These are phyloP conservation scores for Pteruthius melanotis DNA, from an alignment of 2,113 vertebrate genomes.

Conservation along the genomic window DNA sequence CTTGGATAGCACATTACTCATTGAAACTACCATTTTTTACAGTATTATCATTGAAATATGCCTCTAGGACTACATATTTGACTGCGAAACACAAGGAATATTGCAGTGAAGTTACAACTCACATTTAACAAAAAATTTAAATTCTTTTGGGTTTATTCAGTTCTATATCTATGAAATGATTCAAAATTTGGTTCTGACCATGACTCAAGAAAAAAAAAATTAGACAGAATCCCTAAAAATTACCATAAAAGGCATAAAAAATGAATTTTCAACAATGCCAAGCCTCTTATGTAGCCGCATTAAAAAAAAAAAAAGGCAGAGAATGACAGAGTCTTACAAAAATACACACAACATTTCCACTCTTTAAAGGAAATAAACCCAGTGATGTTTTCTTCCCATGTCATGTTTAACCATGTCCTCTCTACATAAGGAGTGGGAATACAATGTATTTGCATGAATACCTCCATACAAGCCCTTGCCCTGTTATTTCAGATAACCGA, in stretches of 20 bases:
- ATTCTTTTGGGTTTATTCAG: not conserved
- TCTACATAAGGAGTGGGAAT: not conserved
- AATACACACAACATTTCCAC: not conserved
- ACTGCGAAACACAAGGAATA: not conserved
- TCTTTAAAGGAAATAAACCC: conserved; percentile 2
- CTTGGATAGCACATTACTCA: not conserved
- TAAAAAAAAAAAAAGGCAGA: not conserved
- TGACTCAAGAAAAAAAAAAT: not conserved
- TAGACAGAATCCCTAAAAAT: not conserved
- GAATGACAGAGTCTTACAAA: conserved; percentile 17
- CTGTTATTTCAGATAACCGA: not conserved
- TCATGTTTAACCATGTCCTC: not conserved
- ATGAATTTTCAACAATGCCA: not conserved
- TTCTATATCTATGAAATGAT: not conserved
- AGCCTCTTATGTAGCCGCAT: not conserved
- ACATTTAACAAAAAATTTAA: not conserved
- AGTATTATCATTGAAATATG: not conserved
- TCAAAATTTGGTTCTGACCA: not conserved
- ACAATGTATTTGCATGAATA: not conserved
- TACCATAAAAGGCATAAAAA: conserved; percentile 47
- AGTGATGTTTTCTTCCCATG: not conserved
- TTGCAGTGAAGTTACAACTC: not conserved
- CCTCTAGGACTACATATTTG: not conserved
- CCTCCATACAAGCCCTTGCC: not conserved
- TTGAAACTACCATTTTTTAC: not conserved